Percentiles rank a stretch among this genome's conserved stretches.
phyloP scores from a whole-genome alignment of 2,888 invertebrate species.

The Drosophila diplacantha region DNA sequence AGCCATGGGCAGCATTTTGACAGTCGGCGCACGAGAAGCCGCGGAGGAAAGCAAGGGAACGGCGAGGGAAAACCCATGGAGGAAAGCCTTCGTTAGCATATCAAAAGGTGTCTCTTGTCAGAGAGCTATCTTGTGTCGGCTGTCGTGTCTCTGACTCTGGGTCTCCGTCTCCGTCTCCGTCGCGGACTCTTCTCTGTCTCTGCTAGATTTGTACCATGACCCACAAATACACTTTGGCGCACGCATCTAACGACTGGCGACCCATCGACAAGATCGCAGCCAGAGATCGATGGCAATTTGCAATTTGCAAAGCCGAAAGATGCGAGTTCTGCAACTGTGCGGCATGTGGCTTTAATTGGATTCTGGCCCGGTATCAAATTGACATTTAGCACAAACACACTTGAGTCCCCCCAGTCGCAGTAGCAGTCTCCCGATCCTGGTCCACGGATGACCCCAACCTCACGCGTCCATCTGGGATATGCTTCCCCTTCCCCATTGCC shows the following conservation, averaged over 20 bases:
- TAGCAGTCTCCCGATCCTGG: constrained; percentile 23
- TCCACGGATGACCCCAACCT: constrained; percentile 60
- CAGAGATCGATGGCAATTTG: constrained; percentile 61
- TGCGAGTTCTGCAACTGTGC: constrained; percentile 38
- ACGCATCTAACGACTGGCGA: constrained; percentile 60
- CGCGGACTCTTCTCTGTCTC: constrained; percentile 7
- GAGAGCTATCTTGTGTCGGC: constrained; percentile 51
- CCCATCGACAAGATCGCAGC: constrained; percentile 24
- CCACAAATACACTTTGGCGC: constrained; percentile 68
- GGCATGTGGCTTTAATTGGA: constrained; percentile 62
- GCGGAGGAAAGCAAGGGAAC: not conserved
- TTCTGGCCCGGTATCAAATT: constrained; percentile 63
- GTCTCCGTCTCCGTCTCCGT: constrained; percentile 11
- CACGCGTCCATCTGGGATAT: constrained; percentile 49
- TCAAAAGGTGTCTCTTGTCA: constrained; percentile 69
- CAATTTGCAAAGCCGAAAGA: constrained; percentile 46
- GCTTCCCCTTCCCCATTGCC: constrained; percentile 1
- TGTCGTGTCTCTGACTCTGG: constrained; percentile 37
- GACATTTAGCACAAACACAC: constrained; percentile 65
- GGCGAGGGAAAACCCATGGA: constrained; percentile 9
- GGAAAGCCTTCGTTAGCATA: constrained; percentile 62
- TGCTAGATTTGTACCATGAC: constrained; percentile 67
- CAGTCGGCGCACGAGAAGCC: constrained; percentile 47
- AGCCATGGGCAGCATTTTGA: constrained; percentile 59
- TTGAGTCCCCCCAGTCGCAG: constrained; percentile 3